Conservation (phyloP, 2,113 vertebrate species). For the Gopherus flavomarginatus region DNA sequence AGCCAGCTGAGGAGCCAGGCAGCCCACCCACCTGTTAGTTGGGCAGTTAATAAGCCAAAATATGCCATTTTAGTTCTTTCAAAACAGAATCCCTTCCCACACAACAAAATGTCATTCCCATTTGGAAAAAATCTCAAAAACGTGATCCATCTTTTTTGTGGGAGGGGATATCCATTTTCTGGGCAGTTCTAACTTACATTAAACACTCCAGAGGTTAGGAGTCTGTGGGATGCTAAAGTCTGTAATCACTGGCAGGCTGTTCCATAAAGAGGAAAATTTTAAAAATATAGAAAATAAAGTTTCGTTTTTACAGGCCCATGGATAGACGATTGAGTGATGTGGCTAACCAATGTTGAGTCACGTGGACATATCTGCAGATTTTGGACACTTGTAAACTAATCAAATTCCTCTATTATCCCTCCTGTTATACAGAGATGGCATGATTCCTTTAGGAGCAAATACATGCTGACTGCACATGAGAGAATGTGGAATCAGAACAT, state of each 20-base stretch:
- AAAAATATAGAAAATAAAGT: neutral
- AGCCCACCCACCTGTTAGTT: neutral
- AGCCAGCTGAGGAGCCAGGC: neutral
- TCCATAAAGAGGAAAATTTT: neutral
- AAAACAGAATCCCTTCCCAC: neutral
- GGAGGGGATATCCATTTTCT: neutral
- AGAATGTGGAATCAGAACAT: neutral
- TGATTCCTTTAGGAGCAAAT: slow-evolving; percentile 3
- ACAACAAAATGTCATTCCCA: neutral
- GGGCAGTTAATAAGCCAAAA: neutral
- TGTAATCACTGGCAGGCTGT: neutral
- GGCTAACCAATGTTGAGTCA: neutral
- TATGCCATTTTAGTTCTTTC: neutral
- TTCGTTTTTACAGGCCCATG: neutral
- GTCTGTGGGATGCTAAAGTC: neutral
- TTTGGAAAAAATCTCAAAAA: neutral
- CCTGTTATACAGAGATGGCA: neutral
- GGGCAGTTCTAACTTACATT: neutral
- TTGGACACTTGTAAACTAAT: neutral
- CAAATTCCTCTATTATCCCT: neutral
- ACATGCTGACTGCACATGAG: neutral
- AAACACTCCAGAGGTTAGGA: neutral
- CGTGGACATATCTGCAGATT: neutral
- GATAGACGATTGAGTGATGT: neutral
- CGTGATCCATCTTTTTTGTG: neutral